Conservation (phyloP, 2,797 vertebrate species). For the Glossophaga mutica region DNA sequence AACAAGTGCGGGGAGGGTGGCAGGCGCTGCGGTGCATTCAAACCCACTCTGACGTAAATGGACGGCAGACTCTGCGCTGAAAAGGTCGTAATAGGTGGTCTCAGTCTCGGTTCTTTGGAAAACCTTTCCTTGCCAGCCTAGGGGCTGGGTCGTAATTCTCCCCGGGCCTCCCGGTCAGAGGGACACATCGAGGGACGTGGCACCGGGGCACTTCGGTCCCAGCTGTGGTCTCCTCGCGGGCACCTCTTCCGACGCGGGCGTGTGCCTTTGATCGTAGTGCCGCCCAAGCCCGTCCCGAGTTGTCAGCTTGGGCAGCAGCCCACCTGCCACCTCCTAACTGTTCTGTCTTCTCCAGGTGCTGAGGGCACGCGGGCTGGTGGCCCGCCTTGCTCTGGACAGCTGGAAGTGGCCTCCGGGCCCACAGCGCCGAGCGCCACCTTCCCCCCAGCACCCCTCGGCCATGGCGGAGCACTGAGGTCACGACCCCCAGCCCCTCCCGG, state of each 20-base stretch:
- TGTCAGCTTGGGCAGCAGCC: neutral
- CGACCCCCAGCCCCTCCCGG: neutral
- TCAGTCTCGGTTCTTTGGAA: neutral
- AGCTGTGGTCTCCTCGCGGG: accelerated
- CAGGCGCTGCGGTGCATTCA: neutral
- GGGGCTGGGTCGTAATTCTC: neutral
- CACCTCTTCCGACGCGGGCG: neutral
- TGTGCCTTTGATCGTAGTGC: neutral
- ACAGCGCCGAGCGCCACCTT: too few species aligned
- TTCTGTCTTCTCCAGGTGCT: accelerated
- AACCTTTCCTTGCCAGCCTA: neutral
- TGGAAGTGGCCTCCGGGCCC: neutral
- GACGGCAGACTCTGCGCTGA: accelerated
- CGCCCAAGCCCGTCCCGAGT: too few species aligned
- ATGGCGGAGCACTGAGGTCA: neutral
- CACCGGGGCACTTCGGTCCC: accelerated
- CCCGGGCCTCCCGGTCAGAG: neutral
- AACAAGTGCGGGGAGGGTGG: neutral
- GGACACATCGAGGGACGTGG: accelerated
- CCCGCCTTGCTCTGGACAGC: neutral
- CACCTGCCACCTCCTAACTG: neutral
- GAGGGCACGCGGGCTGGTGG: accelerated
- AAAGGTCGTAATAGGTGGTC: neutral
- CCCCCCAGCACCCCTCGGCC: too few species aligned
- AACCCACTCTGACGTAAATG: accelerated